These are phyloP conservation scores for Micromesistius poutassou DNA, from an alignment of 2,797 vertebrate species.

Conservation along the genomic window DNA sequence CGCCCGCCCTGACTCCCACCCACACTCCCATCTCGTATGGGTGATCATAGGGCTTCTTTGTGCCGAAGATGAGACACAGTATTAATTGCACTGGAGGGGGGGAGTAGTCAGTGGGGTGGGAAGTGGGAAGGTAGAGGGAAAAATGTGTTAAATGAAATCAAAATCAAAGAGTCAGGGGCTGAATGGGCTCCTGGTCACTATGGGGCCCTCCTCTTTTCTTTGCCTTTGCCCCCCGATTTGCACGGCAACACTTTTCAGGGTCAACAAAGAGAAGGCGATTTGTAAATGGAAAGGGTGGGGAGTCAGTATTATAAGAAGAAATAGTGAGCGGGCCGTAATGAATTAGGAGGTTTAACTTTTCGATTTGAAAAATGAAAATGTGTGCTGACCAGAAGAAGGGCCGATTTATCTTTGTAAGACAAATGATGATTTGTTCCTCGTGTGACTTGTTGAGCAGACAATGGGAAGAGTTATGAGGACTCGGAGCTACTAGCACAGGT, in stretches of 20 bases:
- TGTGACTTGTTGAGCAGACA: too few species aligned
- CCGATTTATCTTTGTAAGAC: too few species aligned
- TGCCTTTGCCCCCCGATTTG: constrained; percentile 9
- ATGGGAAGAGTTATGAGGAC: too few species aligned
- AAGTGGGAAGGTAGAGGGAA: background rate
- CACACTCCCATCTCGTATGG: constrained; percentile 36
- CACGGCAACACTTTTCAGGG: constrained; percentile 22
- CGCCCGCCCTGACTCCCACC: constrained; percentile 32
- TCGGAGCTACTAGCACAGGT: too few species aligned
- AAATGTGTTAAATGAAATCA: constrained; percentile 50
- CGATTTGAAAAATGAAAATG: background rate
- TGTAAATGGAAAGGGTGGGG: constrained; percentile 13
- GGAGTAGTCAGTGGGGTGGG: background rate
- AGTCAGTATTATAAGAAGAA: constrained; percentile 4
- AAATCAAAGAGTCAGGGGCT: constrained; percentile 45
- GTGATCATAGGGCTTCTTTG: constrained; percentile 67
- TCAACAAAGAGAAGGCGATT: constrained; percentile 31
- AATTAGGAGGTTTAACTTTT: background rate
- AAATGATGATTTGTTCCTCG: too few species aligned
- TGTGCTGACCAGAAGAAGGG: too few species aligned
- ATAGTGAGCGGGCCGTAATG: background rate
- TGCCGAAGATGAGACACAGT: constrained; percentile 44
- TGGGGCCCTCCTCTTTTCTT: constrained; percentile 6
- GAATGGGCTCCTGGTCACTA: constrained; percentile 27
- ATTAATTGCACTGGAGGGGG: constrained; percentile 40